Conservation (phyloP, 2,797 vertebrate species). For the Tympanoctomys barrerae region DNA sequence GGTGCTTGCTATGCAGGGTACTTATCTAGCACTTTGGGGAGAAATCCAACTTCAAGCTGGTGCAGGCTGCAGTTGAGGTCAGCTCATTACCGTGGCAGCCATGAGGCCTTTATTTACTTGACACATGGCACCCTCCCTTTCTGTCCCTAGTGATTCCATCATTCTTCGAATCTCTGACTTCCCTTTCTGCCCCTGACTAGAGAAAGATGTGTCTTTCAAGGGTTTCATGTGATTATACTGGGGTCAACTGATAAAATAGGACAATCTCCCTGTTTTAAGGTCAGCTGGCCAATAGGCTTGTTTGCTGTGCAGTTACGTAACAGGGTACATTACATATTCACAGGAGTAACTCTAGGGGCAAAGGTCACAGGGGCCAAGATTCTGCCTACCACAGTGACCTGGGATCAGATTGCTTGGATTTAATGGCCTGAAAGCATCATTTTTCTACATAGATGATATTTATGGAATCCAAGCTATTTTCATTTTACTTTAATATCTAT, state of each 20-base stretch:
- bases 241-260: not conserved
- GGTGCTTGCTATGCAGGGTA: not conserved
- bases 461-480: slow-evolving; percentile 9
- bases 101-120: not conserved
- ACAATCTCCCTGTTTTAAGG: slow-evolving; percentile 17
- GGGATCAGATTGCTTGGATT: not conserved
- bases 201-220: slow-evolving; percentile 31
- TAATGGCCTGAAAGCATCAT: not conserved
- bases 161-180: slow-evolving; percentile 11
- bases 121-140: not conserved
- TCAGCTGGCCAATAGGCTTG: slow-evolving; percentile 26
- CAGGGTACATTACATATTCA: not conserved
- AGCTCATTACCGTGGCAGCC: not conserved
- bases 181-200: not conserved
- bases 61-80: slow-evolving; percentile 1
- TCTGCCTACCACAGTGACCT: not conserved
- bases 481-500: slow-evolving; percentile 42
- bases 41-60: not conserved
- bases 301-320: not conserved
- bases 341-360: not conserved
- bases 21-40: not conserved
- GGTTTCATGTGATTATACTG: not conserved
- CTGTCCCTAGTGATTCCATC: not conserved
- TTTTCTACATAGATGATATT: slow-evolving; percentile 31
- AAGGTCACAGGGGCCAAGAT: not conserved